Evolutionary conservation across 2,113 vertebrate species (phyloP).

Genomic region (Cottus gobio): DNA sequence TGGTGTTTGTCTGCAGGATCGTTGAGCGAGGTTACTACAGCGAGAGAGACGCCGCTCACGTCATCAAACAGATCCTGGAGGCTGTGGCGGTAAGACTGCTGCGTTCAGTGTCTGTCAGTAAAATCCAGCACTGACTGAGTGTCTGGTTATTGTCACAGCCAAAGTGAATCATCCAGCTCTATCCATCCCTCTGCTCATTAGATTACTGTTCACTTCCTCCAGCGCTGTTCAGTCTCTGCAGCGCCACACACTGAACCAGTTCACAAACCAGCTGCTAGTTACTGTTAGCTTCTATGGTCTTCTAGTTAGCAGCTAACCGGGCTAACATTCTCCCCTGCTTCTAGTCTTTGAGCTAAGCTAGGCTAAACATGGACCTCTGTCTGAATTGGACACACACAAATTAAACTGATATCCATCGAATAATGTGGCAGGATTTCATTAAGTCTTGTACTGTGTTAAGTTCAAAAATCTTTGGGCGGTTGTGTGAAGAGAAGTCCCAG

Average conservation of each 20-base stretch:
- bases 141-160: slow-evolving; percentile 10
- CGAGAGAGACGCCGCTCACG: slow-evolving; percentile 88
- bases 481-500: too few species aligned
- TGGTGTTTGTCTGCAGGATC: slow-evolving; percentile 78
- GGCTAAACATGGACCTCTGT: not conserved
- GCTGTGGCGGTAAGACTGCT: slow-evolving; percentile 84
- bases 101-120: not conserved
- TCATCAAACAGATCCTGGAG: slow-evolving; percentile 92
- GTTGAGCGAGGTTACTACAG: slow-evolving; percentile 93
- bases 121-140: not conserved
- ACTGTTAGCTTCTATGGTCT: not conserved
- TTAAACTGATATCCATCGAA: not conserved
- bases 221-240: slow-evolving; percentile 5
- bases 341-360: not conserved
- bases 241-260: not conserved
- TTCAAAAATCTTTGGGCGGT: too few species aligned
- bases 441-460: too few species aligned
- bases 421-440: not conserved
- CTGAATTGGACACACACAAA: not conserved
- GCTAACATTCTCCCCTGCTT: too few species aligned
- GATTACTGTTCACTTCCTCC: slow-evolving; percentile 20
- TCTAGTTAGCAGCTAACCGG: not conserved
- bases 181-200: slow-evolving; percentile 13
- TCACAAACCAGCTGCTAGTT: not conserved
- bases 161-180: slow-evolving; percentile 10